Evolutionary conservation across 2,113 vertebrate species (phyloP), one percentile per base, ranked within the genome.

Genomic region (Bufo gargarizans): DNA sequence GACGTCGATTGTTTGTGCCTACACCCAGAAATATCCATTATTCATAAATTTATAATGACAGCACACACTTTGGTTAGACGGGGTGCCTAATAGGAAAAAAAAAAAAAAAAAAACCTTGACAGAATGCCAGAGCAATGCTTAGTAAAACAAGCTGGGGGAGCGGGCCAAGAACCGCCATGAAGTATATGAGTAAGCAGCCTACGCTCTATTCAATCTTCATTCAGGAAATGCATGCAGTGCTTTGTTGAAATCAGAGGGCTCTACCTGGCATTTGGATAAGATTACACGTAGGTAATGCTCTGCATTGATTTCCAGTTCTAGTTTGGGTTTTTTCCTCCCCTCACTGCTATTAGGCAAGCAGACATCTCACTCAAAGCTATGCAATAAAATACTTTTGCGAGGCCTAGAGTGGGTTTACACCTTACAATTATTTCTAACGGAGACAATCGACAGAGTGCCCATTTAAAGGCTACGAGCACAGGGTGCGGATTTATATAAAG

Each of bases 1-100:
- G 94, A 94, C 94, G 93, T 95, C 90, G 33, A 33, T 91, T 88
- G 88, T 91, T 92, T 33, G 86, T 90, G 90, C 85, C 93, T 91
- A 94, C 91, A 94, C 89, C 90, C 92, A 92, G 91, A 93, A 93
- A 90, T 92, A 94, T 59, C 90, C 86, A 91, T 82, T 91, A 93
- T 93, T 92, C 93, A 92, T 93, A 82, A 92, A 93, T 94, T 93
- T 91, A 86, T 91, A 93, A 91, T 65, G 86, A 84, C 90, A 93
- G 86, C 67, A 89, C 88, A 92, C 90, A 91, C 91, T 92, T 77
- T 89, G 91, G 90, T 91, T 86, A 90, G 91, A 89, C 90, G 47
- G 91, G 91, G 91, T 63, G 47, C 90, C 90, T 91, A 58, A 80
- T 80, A 80, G n/a, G 92, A 93, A 67, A 71, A 65, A 89, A 86